Evolutionary conservation across 2,888 invertebrate species (phyloP).

Genomic region (Sisyra nigra): DNA sequence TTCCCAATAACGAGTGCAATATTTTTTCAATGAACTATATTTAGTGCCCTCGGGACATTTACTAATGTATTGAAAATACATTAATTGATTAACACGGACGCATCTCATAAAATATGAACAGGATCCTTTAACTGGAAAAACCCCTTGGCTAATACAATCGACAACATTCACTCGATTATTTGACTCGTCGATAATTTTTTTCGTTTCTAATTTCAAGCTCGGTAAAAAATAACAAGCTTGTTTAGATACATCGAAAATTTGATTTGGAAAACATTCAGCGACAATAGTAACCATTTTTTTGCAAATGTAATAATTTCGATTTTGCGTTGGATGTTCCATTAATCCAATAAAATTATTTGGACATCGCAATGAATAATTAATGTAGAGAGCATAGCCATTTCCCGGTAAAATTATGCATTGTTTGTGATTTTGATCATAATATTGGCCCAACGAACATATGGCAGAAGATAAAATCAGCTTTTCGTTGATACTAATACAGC

Average conservation of each 20-base stretch:
- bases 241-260: constrained; percentile 18
- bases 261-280: constrained; percentile 23
- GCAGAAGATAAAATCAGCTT: not conserved
- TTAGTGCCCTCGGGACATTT: constrained; percentile 21
- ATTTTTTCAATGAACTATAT: constrained; percentile 19
- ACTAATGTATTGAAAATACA: constrained; percentile 19
- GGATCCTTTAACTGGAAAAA: constrained; percentile 24
- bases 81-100: constrained; percentile 14
- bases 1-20: constrained; percentile 20
- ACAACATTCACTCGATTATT: constrained; percentile 17
- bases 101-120: constrained; percentile 24
- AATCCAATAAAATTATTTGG: constrained; percentile 22
- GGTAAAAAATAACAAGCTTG: constrained; percentile 14
- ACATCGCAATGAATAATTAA: constrained; percentile 19
- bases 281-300: constrained; percentile 24
- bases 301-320: constrained; percentile 29
- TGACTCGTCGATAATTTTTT: constrained; percentile 15
- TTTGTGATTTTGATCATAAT: constrained; percentile 21
- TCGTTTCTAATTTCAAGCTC: constrained; percentile 9
- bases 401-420: constrained; percentile 24
- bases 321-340: constrained; percentile 24
- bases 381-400: constrained; percentile 21
- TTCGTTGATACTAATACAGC: constrained; percentile 1
- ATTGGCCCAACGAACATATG: constrained; percentile 16
- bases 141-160: constrained; percentile 18